Percentiles rank a stretch among this genome's conserved stretches.
These are phyloP conservation scores for Drosophila tripunctata DNA, from an alignment of 2,888 invertebrate genomes.

Conservation along the genomic window DNA sequence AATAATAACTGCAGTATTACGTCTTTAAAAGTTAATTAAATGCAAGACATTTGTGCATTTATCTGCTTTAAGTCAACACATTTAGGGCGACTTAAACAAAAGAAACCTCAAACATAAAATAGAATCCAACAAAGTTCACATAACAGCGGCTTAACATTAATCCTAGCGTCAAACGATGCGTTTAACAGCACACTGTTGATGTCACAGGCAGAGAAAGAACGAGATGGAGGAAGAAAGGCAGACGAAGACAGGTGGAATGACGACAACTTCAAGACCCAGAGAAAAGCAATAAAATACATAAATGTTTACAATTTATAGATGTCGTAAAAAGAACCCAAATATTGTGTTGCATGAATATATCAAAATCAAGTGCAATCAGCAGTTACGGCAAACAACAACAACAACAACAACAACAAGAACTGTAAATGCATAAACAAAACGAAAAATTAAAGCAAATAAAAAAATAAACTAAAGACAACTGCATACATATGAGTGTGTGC, in stretches of 20 bases:
- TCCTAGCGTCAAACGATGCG: constrained; percentile 61
- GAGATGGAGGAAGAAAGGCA: background rate
- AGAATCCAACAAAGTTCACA: constrained; percentile 6
- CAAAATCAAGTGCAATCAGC: constrained; percentile 48
- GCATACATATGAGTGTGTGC: constrained; percentile 50
- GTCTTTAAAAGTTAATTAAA: background rate
- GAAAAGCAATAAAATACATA: constrained; percentile 23
- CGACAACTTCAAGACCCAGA: constrained; percentile 10
- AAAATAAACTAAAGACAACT: constrained; percentile 41
- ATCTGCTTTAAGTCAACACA: constrained; percentile 22
- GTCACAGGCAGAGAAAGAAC: constrained; percentile 1
- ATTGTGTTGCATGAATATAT: constrained; percentile 26
- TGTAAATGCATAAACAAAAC: constrained; percentile 44
- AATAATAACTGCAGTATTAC: no score
- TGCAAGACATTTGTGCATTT: background rate
- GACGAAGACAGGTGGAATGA: constrained; percentile 29
- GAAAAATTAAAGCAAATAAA: constrained; percentile 32
- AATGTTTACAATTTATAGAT: constrained; percentile 21
- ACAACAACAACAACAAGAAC: constrained; percentile 13
- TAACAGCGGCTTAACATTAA: constrained; percentile 52
- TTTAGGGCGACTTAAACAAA: constrained; percentile 26
- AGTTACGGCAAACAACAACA: constrained; percentile 15
- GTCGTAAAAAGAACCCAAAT: constrained; percentile 4
- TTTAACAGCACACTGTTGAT: constrained; percentile 46
- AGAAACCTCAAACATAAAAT: constrained; percentile 36